Evolutionary conservation across 2,797 vertebrate genomes (phyloP).

Genomic region (Diglossa cyanea): DNA sequence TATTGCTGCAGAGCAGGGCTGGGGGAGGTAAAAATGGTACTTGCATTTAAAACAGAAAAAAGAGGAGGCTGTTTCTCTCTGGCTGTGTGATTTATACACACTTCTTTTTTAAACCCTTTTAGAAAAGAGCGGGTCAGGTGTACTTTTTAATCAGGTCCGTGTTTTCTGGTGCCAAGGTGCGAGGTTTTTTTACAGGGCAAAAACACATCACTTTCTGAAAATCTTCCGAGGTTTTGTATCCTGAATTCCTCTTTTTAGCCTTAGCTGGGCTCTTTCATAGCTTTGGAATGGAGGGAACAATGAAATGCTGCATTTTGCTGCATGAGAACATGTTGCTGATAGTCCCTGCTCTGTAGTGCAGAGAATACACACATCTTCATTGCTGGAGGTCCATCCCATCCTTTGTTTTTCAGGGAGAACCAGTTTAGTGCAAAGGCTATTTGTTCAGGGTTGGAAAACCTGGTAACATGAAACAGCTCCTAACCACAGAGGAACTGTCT

Average conservation of each 20-base stretch:
- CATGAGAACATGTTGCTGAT: not conserved
- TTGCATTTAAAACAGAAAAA: not conserved
- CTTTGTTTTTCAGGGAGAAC: not conserved
- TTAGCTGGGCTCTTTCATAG: not conserved
- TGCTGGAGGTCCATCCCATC: not conserved
- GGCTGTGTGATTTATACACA: not conserved
- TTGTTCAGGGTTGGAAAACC: not conserved
- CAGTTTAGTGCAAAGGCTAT: not conserved
- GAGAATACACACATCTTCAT: not conserved
- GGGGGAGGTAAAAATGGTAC: not conserved
- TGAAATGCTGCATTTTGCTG: not conserved
- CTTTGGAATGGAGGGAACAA: not conserved
- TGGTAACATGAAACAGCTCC: not conserved
- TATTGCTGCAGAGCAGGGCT: not conserved
- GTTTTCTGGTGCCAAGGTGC: not conserved
- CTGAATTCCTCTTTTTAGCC: not conserved
- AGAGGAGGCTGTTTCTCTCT: not conserved
- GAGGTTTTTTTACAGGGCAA: not conserved
- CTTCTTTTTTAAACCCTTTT: not conserved
- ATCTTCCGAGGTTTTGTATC: not conserved
- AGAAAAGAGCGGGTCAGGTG: not conserved
- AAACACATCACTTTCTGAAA: not conserved
- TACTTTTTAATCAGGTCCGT: not conserved
- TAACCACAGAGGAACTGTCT: not conserved
- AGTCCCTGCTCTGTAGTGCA: not conserved